Evolutionary conservation across 2,113 vertebrate species (phyloP), one percentile per base, ranked within the genome.

Genomic region (Phoxinus phoxinus): DNA sequence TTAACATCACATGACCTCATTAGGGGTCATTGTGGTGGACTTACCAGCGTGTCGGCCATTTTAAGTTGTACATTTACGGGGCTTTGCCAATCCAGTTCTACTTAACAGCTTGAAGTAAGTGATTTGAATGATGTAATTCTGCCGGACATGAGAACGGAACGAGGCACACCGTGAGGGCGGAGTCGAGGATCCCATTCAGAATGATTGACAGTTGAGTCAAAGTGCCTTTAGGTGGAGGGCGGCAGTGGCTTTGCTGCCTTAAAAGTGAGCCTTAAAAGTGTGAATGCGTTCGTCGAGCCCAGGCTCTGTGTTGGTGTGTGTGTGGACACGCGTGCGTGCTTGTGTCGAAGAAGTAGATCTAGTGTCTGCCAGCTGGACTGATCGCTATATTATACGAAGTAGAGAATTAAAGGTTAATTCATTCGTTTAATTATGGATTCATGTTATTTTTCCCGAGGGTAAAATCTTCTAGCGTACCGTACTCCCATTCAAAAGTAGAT

Each of bases 341-440:
- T 58, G 59, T 72, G 25, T 86, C 76, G 12, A 32, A 77, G 32
- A 86, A 35, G 11, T 76, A 71, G 85, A 88, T 81, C 32, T 86
- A 76, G 44, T 81, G 76, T 84, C 74, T 92, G 90, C 90, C 94
- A 93, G 94, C 93, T 92, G 93, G 94, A 93, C 93, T 94, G 92
- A 93, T 91, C 87, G 92, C 89, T 92, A 75, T 81, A 81, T 86
- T 78, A 84, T 77, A 63, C 84, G 73, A 41, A 74, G n/a, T 72
- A 77, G 67, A 67, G 63, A 12, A 84, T 65, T 65, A 84, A 75
- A 67, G 51, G 61, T 72, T 41, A 61, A 71, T 56, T 27, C 1
- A 78, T 83, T 63, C 65, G 51, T 59, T 79, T 27, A 9, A 74
- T 77, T 23, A 3, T 41, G 41, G 71, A 30, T 30, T 71, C 13